These are phyloP conservation scores for Drosophila elegans DNA, from an alignment of 1,140 invertebrate species.

Conservation along the genomic window DNA sequence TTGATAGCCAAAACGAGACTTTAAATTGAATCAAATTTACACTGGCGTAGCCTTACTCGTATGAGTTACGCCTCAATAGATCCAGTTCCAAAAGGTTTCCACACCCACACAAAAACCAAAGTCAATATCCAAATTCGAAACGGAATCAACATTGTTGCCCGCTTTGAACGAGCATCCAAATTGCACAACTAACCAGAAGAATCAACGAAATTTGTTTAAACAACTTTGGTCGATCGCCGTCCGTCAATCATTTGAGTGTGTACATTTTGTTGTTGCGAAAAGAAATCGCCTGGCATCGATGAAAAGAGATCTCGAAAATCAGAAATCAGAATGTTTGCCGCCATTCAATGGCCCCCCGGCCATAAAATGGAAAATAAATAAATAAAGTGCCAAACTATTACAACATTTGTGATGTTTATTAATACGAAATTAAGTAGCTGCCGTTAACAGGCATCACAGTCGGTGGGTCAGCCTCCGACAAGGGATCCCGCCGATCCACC, in stretches of 20 bases:
- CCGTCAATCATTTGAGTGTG: constrained; percentile 69
- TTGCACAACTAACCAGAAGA: constrained; percentile 43
- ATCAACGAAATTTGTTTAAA: constrained; percentile 64
- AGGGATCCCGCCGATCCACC: constrained; percentile 20
- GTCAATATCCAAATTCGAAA: constrained; percentile 28
- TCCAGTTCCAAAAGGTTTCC: constrained; percentile 32
- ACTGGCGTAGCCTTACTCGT: constrained; percentile 32
- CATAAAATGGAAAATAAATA: constrained; percentile 71
- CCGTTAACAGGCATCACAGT: constrained; percentile 50
- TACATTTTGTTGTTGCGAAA: constrained; percentile 66
- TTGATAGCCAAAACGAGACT: constrained; percentile 36
- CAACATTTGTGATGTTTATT: constrained; percentile 82
- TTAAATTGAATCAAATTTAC: constrained; percentile 66
- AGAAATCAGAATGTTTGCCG: constrained; percentile 49
- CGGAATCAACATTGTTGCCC: constrained; percentile 36
- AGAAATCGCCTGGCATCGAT: constrained; percentile 58
- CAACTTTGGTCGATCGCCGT: constrained; percentile 46
- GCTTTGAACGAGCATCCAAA: constrained; percentile 19
- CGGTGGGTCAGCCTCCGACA: constrained; percentile 16
- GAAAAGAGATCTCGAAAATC: constrained; percentile 19
- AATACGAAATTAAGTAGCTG: constrained; percentile 81
- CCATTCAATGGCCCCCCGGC: constrained; percentile 7
- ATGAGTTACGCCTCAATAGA: constrained; percentile 52
- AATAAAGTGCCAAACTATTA: constrained; percentile 79
- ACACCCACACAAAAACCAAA: constrained; percentile 47